Base-by-base conservation (phyloP, 2,888 invertebrate genomes). In the Drosophila formosana region DNA sequence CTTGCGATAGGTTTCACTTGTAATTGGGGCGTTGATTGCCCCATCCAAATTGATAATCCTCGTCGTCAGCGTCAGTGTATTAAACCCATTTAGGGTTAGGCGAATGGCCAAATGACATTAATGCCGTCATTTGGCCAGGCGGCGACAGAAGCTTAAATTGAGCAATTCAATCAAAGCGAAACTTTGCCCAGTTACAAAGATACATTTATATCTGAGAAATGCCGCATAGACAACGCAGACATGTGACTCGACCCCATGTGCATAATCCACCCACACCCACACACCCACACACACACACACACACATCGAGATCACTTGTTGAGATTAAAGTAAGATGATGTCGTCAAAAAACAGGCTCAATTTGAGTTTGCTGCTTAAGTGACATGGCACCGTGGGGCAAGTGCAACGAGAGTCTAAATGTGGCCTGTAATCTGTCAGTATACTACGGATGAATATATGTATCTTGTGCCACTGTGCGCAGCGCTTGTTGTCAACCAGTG, bases 151-250 rank as follows among this genome's bases (percentile, higher is more conserved):
- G 72, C 52, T 69, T 81, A 85, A 88, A 82, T 88, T 84, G 80
- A 83, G 86, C 78, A 86, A 87, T 81, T 86, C 76, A 86, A 87
- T 83, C 82, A 70, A 61, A 75, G 53, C 66, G 56, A 73, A 77
- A 70, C 75, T 77, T 68, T 67, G 70, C 52, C 62, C 70, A 46
- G 57, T 32, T 53, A 53, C 28, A 41, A 28, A 52, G 43, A 76
- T 65, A 72, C 66, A 57, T 75, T 50, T 65, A 9, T 66, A 56
- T 66, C 50, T 77, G 61, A 73, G 66, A 79, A 72, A 68, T 77
- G 82, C 74, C 67, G 76, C 74, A 66, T 66, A 61, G 64, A 70
- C 64, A 81, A 71, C 61, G 57, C 63, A 55, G 63, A 72, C 84
- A 86, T 86, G 83, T 66, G 75, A 75, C 71, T 75, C 63, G 70